Conservation (phyloP, 2,888 invertebrate genomes). For the Drosophila buzzatii region DNA sequence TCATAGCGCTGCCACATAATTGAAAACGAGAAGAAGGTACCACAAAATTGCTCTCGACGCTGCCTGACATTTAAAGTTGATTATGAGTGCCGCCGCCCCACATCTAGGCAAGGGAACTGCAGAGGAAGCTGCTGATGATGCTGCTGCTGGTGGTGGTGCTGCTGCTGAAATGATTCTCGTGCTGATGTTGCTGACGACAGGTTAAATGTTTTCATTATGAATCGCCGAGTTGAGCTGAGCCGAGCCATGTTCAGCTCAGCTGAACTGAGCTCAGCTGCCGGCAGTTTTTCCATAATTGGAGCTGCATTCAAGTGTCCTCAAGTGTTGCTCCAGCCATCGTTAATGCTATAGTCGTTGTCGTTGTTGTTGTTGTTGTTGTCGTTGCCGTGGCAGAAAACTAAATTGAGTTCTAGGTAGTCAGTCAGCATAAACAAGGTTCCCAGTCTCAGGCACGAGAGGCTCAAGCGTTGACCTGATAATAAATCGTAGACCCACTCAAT, state of each 20-base stretch:
- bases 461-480: conserved; percentile 38
- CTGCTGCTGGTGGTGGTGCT: background rate
- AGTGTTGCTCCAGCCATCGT: conserved; percentile 43
- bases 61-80: conserved; percentile 66
- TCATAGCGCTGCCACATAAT: conserved; percentile 71
- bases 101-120: conserved; percentile 5
- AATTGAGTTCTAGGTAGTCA: conserved; percentile 76
- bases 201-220: conserved; percentile 82
- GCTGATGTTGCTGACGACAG: conserved; percentile 71
- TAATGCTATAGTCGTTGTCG: conserved; percentile 10
- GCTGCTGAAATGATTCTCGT: conserved; percentile 52
- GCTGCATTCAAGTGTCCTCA: conserved; percentile 73
- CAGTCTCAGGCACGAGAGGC: conserved; percentile 4
- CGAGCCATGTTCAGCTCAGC: background rate
- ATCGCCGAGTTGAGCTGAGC: conserved; percentile 49
- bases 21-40: conserved; percentile 71
- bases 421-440: conserved; percentile 19
- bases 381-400: conserved; percentile 54
- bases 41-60: conserved; percentile 64
- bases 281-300: conserved; percentile 68
- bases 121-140: background rate
- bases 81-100: conserved; percentile 65
- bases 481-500: conserved; percentile 59
- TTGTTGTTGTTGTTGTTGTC: conserved; percentile 15
- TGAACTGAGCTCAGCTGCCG: conserved; percentile 45